Evolutionary conservation across 2,888 invertebrate genomes (phyloP), one percentile per base, ranked within the genome.

Genomic region (Aporophyla nigra): DNA sequence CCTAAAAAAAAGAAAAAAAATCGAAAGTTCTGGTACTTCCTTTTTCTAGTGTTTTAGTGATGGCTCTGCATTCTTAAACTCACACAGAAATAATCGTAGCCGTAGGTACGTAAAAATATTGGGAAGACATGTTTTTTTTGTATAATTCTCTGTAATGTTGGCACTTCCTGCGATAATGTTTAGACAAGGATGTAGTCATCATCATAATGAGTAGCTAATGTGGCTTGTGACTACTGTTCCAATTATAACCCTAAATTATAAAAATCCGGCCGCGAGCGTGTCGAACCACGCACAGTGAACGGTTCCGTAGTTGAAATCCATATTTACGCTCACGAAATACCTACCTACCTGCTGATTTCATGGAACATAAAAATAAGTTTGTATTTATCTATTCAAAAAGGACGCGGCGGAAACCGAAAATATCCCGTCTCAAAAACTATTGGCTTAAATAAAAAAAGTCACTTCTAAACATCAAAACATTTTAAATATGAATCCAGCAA

Each of bases 141-240:
- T 63, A 54, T 71, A 54, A 27, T 21, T 54, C 27, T 33, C 16
- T 70, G 27, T 56, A 56, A 59, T 68, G 19, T 56, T 56, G n/a
- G 63, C n/a, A 53, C n/a, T 83, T 71, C 12, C 58, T 54, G 61
- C 24, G 7, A 51, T 56, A 51, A 65, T 61, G 43, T 54, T 61
- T 62, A 62, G 21, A 54, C n/a, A 33, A 80, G 21, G 40, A 46
- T 68, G 9, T 53, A 63, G 49, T 80, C 51, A 49, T 75, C 69
- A 66, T 61, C 43, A 53, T 51, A 66, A 56, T 62, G 61, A 63
- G 40, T 56, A 33, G 33, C 21, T 74, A 58, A 43, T 27, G 21
- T 40, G 72, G 12, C 19, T 27, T 43, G 16, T 40, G 72, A 12
- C 19, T 9, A 53, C n/a, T 49, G 61, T 46, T 80, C 56, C 54